Conservation (phyloP, 2,113 vertebrate genomes). For the Ondatra zibethicus region DNA sequence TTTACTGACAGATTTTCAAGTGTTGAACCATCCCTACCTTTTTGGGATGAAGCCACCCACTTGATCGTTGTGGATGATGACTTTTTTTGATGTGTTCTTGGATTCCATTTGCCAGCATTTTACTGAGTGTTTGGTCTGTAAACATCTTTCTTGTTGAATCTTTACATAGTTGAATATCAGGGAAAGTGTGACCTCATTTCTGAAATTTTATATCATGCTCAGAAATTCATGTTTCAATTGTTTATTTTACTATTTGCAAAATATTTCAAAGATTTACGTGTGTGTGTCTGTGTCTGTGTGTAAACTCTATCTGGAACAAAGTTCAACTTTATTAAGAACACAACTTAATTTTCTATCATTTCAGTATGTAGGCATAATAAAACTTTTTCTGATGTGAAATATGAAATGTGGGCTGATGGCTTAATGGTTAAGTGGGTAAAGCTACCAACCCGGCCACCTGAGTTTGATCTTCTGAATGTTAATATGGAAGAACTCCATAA, state of each 20-base stretch:
- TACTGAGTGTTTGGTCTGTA: not conserved
- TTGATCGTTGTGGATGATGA: not conserved
- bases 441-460: too few species aligned
- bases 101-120: not conserved
- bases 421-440: not conserved
- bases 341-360: constrained; percentile 28
- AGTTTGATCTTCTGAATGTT: not conserved
- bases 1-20: not conserved
- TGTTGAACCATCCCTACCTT: not conserved
- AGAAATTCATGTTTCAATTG: not conserved
- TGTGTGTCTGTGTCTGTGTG: not conserved
- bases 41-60: not conserved
- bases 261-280: not conserved
- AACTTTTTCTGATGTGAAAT: not conserved
- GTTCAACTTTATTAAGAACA: not conserved
- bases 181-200: not conserved
- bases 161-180: not conserved
- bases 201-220: not conserved
- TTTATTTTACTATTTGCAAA: not conserved
- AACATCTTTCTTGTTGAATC: not conserved
- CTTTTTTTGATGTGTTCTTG: not conserved
- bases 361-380: not conserved
- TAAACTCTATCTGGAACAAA: not conserved
- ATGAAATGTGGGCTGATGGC: not conserved
- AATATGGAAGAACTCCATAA: not conserved